Evolutionary conservation across 2,888 invertebrate genomes (phyloP).

Genomic region (Cryptocephalus moraei): DNA sequence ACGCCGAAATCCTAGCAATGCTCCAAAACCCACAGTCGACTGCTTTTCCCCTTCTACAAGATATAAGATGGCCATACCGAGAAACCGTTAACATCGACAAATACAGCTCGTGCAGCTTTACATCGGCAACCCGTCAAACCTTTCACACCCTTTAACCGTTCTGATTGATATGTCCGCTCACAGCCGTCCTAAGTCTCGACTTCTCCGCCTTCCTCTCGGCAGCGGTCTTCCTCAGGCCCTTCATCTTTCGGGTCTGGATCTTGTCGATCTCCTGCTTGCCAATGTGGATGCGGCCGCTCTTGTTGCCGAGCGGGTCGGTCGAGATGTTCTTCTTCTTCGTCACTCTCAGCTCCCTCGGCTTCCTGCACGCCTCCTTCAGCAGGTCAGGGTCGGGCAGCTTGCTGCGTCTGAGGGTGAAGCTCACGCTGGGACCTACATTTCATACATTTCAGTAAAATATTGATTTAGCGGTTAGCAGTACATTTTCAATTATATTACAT

Average conservation of each 20-base stretch:
- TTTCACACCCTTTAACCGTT: too few relatives aligned
- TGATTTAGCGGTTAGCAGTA: too few relatives aligned
- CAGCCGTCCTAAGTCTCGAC: conserved; percentile 26
- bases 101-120: too few relatives aligned
- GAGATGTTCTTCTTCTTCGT: conserved; percentile 87
- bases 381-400: conserved; percentile 85
- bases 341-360: conserved; percentile 67
- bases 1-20: too few relatives aligned
- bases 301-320: conserved; percentile 78
- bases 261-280: conserved; percentile 76
- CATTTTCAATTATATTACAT: too few relatives aligned
- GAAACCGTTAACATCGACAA: too few relatives aligned
- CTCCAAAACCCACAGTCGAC: too few relatives aligned
- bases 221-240: conserved; percentile 68
- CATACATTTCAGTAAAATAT: too few relatives aligned
- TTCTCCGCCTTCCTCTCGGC: conserved; percentile 53
- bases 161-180: conserved; percentile 9
- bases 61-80: too few relatives aligned
- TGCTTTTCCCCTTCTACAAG: too few relatives aligned
- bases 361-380: conserved; percentile 69
- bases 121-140: too few relatives aligned
- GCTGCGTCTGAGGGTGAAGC: conserved; percentile 75
- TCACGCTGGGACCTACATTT: conserved; percentile 67
- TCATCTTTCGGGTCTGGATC: conserved; percentile 85
- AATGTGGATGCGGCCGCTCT: conserved; percentile 86